Evolutionary conservation across 2,113 vertebrate species (phyloP).

Genomic region (Solea solea): DNA sequence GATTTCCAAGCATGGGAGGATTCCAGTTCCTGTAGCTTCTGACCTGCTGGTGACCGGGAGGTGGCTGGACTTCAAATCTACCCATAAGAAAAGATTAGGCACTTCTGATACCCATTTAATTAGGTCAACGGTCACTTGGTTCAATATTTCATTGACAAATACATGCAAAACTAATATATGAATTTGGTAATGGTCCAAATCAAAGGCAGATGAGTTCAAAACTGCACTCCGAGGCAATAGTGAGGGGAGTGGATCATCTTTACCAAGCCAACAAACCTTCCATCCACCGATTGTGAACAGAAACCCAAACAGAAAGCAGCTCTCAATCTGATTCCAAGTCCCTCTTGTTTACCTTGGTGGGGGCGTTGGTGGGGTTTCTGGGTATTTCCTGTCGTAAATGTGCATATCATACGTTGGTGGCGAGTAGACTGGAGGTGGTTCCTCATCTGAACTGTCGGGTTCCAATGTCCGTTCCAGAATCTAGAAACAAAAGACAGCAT

Average conservation of each 20-base stretch:
- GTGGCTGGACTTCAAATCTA: conserved; percentile 84
- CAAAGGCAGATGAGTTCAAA: too few relatives aligned
- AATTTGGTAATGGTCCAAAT: too few relatives aligned
- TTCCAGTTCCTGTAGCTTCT: conserved; percentile 93
- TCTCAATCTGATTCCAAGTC: not conserved
- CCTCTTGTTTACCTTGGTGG: conserved; percentile 84
- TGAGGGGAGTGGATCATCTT: too few relatives aligned
- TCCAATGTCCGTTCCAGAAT: conserved; percentile 94
- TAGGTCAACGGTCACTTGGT: not conserved
- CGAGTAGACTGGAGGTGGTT: conserved; percentile 95
- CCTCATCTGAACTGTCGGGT: conserved; percentile 96
- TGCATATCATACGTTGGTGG: conserved; percentile 93
- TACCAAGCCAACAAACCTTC: too few relatives aligned
- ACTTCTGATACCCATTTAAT: not conserved
- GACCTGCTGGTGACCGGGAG: conserved; percentile 68
- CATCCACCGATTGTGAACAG: too few relatives aligned
- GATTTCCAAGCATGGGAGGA: conserved; percentile 91
- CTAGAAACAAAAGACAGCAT: conserved; percentile 66
- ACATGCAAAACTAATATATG: not conserved
- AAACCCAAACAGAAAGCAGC: not conserved
- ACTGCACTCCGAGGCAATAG: too few relatives aligned
- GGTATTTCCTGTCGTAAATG: conserved; percentile 85
- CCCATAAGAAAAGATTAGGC: not conserved
- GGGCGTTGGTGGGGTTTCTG: conserved; percentile 82
- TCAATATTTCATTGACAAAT: not conserved